These are phyloP conservation scores for Asobara japonica DNA, from an alignment of 1,140 invertebrate genomes.

Conservation along the genomic window DNA sequence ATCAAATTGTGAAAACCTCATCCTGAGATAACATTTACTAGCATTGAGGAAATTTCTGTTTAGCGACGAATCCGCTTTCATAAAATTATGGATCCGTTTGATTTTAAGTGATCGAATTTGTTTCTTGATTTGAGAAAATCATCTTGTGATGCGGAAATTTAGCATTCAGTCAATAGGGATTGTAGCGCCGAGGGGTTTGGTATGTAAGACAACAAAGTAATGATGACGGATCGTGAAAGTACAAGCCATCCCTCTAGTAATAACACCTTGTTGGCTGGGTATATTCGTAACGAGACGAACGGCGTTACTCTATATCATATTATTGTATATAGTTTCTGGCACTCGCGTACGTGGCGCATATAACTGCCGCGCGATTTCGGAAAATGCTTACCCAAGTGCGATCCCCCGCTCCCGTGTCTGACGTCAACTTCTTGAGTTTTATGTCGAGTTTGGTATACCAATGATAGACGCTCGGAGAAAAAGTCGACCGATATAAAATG, in stretches of 20 bases:
- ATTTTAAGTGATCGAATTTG: too few relatives aligned
- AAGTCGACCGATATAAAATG: background rate
- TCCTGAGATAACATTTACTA: too few relatives aligned
- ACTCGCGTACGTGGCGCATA: background rate
- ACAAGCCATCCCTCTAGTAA: slow-evolving; percentile 4
- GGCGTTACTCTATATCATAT: background rate
- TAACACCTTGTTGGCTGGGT: background rate
- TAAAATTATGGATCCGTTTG: too few relatives aligned
- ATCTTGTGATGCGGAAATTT: too few relatives aligned
- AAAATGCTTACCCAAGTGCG: slow-evolving; percentile 22
- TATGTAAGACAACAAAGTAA: too few relatives aligned
- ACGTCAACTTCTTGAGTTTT: background rate
- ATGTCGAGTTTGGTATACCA: background rate
- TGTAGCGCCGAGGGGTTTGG: too few relatives aligned
- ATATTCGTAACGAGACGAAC: background rate
- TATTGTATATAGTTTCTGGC: background rate
- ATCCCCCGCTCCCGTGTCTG: background rate
- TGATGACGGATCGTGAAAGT: background rate
- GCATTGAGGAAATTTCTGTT: too few relatives aligned
- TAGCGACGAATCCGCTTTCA: too few relatives aligned
- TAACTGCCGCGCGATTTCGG: slow-evolving; percentile 8
- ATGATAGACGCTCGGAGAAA: background rate
- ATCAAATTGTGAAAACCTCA: too few relatives aligned
- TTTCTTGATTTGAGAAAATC: too few relatives aligned
- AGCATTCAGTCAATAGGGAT: too few relatives aligned